These are phyloP conservation scores for Scophthalmus maximus DNA, from an alignment of 2,113 vertebrate species.

Conservation along the genomic window DNA sequence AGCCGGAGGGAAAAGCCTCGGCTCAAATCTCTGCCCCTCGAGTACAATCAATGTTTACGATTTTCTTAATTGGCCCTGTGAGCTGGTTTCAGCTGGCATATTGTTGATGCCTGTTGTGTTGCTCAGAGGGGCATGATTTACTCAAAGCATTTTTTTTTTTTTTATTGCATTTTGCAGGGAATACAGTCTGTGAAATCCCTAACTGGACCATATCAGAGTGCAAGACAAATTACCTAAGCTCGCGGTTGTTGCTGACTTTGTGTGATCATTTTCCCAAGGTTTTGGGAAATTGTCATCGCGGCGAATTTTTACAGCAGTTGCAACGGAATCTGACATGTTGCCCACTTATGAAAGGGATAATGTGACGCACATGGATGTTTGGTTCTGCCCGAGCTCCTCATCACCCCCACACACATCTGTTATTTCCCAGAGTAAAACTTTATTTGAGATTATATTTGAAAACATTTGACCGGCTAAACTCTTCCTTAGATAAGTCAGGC, in stretches of 20 bases:
- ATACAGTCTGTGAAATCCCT: constrained; percentile 19
- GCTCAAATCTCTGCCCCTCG: constrained; percentile 23
- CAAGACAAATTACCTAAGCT: constrained; percentile 20
- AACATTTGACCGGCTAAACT: too few species aligned
- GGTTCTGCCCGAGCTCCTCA: not conserved
- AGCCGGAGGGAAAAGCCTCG: constrained; percentile 6
- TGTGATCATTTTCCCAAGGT: not conserved
- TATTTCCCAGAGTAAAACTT: not conserved
- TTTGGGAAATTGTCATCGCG: constrained; percentile 17
- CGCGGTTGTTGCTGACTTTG: constrained; percentile 23
- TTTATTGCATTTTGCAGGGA: not conserved
- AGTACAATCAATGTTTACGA: constrained; percentile 24
- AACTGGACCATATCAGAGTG: constrained; percentile 31
- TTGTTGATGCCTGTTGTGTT: constrained; percentile 12
- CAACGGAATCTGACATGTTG: not conserved
- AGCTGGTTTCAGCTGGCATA: constrained; percentile 28
- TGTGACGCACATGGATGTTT: not conserved
- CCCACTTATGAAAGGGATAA: not conserved
- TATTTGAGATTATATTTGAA: too few species aligned
- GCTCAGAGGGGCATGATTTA: constrained; percentile 12
- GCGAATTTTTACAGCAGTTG: constrained; percentile 3
- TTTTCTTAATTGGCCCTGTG: constrained; percentile 24
- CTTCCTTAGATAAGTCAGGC: too few species aligned
- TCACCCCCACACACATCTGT: not conserved
- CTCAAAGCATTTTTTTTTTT: constrained; percentile 1